phyloP scores from a whole-genome alignment of 2,888 invertebrate genomes.

The Chorisops tibialis region DNA sequence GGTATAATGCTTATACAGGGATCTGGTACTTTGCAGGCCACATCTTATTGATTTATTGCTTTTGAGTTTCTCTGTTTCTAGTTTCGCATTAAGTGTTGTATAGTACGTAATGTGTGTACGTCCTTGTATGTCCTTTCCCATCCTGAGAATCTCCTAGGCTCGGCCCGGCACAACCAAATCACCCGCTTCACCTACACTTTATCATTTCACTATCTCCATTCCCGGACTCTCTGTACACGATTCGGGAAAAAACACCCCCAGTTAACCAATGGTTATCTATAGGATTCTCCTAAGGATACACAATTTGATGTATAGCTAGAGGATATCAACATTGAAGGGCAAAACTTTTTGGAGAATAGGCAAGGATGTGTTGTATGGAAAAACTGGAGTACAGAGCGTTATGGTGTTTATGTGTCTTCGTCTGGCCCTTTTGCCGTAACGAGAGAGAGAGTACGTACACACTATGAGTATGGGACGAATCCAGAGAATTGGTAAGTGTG shows the following conservation, averaged over 20 bases:
- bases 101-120: constrained; percentile 17
- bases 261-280: constrained; percentile 25
- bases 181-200: constrained; percentile 20
- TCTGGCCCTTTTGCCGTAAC: too few relatives aligned
- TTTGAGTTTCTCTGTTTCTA: constrained; percentile 38
- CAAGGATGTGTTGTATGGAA: not conserved
- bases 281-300: constrained; percentile 2
- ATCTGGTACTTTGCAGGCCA: constrained; percentile 34
- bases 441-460: too few relatives aligned
- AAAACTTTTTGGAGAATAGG: constrained; percentile 13
- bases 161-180: constrained; percentile 6
- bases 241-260: not conserved
- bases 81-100: constrained; percentile 31
- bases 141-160: not conserved
- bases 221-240: not conserved
- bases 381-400: too few relatives aligned
- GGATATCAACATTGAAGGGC: constrained; percentile 25
- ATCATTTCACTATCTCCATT: constrained; percentile 19
- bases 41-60: constrained; percentile 42
- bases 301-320: constrained; percentile 22
- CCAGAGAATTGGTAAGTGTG: too few relatives aligned
- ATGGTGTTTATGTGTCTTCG: too few relatives aligned
- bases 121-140: constrained; percentile 10
- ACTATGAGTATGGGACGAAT: too few relatives aligned
- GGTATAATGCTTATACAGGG: not conserved